Base-by-base conservation (phyloP, 2,113 vertebrate species). In the Chamaea fasciata region DNA sequence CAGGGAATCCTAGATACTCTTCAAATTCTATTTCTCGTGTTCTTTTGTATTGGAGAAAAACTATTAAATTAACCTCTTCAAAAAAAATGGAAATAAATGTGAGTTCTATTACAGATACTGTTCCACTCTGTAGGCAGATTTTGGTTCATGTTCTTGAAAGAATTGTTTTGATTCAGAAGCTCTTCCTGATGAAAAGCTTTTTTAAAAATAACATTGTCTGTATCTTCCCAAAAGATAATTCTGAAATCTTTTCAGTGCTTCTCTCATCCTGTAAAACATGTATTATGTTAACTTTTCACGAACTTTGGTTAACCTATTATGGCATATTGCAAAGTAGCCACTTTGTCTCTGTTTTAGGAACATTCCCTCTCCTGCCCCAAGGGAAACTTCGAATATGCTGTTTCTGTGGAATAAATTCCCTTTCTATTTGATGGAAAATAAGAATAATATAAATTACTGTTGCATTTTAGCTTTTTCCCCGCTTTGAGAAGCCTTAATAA, bases 401-500 rank as follows among this genome's bases (percentile, higher is more conserved):
- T 74, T 96, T 95, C 83, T 86, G 9, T 83, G 68, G 47, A 91
- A 94, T 15, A 83, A 85, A 87, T 95, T 91, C 8, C 15, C 65
- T 94, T 84, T 93, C 89, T 92, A 91, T 97, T 97, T 97, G 97
- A 95, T 97, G 84, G 95, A 97, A 95, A 96, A 75, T 52, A 76
- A 87, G 75, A 83, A 55, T 91, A 92, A 92, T 94, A 78, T 55
- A 76, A 89, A 90, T 84, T 59, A 82, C 33, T 75, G 15, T 19
- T 89, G 74, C n/a, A 7, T 21, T 47, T 74, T 52, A 24, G 0
- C 8, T 9, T 10, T 71, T 69, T 33, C 2, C 7, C 4, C 33
- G 5, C 22, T 76, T 76, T 64, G 57, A 42, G 50, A 85, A 83
- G 30, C 55, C 52, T 62, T 92, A 94, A 64, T 87, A 89, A 80